Base-by-base conservation (phyloP, 2,113 vertebrate species). In the Anhinga anhinga region DNA sequence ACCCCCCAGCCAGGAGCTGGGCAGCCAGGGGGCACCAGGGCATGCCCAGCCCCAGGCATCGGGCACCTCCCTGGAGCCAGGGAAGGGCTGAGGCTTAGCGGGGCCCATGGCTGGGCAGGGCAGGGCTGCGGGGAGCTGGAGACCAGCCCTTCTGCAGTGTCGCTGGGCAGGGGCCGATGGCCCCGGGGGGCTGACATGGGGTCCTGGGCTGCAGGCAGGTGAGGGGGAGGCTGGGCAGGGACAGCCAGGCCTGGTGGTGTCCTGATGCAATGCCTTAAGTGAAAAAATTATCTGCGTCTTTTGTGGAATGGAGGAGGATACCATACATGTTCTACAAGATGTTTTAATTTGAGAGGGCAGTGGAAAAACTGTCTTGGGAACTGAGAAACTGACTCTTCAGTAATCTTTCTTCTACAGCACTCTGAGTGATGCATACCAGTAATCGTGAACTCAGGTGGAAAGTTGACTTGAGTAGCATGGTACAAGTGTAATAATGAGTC, bases 381-480 rank as follows among this genome's bases (percentile, higher is more conserved):
- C 82, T 21, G 58, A 88, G 85, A 79, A 76, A 45, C 1, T 72
- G 45, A 70, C 17, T 77, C 10, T 49, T 94, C 50, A 50, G 44
- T 76, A 86, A 67, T 66, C 36, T 91, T 67, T 59, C 84, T 93
- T 53, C 55, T 62, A 27, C 52, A 77, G 70, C 0, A 2, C 34
- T 49, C 74, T 76, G 50, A 83, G 67, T 77, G 76, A 95, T 0
- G 6, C 79, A 70, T 45, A 70, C 38, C 78, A 66, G 76, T 82
- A 96, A 94, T 93, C 69, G 92, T 92, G 95, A 96, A 96, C 90
- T 80, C 82, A 29, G 29, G 58, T 93, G 70, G 76, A 90, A 96
- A 72, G 67, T 15, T 77, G 74, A 61, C 62, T 87, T 79, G 67
- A 65, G 47, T 53, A 82, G 76, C 74, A 53, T 0, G 2, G n/a